Percentiles rank a stretch among this genome's conserved stretches.
These are phyloP conservation scores for Atrichornis clamosus DNA, from an alignment of 2,113 vertebrate genomes.

Conservation along the genomic window DNA sequence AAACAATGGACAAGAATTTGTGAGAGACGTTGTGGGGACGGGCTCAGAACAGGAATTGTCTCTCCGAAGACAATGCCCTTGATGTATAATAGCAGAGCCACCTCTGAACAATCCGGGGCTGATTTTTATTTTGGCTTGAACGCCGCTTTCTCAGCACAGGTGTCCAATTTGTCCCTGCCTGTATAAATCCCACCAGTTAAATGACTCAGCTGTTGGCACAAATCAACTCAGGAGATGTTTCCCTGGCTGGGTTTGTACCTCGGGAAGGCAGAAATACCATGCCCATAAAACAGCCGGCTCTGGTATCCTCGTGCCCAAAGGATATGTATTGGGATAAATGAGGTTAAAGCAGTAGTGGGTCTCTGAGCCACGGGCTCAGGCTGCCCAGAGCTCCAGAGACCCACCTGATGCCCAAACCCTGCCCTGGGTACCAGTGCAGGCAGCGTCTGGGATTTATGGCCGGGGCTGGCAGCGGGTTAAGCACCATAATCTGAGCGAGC, in stretches of 20 bases:
- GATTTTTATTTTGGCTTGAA: slow-evolving; percentile 55
- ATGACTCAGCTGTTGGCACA: slow-evolving; percentile 55
- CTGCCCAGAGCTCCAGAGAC: background rate
- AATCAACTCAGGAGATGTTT: background rate
- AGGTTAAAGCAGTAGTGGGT: background rate
- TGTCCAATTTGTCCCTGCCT: slow-evolving; percentile 26
- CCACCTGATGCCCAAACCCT: background rate
- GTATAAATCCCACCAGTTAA: slow-evolving; percentile 40
- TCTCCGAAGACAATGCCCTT: slow-evolving; percentile 23
- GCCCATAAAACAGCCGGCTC: background rate
- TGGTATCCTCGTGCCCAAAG: background rate
- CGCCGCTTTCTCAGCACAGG: slow-evolving; percentile 3
- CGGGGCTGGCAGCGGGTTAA: background rate
- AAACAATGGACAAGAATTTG: background rate
- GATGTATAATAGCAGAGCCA: slow-evolving; percentile 19
- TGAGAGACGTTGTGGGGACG: background rate
- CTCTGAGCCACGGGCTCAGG: background rate
- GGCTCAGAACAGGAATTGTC: background rate
- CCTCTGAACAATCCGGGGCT: background rate
- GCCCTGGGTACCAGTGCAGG: background rate
- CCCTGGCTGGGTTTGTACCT: background rate
- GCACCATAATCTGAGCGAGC: background rate
- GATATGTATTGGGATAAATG: background rate
- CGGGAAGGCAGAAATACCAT: background rate
- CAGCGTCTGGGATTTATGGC: background rate